phyloP scores from a whole-genome alignment of 2,797 vertebrate genomes.

The Rhinoraja longicauda region DNA sequence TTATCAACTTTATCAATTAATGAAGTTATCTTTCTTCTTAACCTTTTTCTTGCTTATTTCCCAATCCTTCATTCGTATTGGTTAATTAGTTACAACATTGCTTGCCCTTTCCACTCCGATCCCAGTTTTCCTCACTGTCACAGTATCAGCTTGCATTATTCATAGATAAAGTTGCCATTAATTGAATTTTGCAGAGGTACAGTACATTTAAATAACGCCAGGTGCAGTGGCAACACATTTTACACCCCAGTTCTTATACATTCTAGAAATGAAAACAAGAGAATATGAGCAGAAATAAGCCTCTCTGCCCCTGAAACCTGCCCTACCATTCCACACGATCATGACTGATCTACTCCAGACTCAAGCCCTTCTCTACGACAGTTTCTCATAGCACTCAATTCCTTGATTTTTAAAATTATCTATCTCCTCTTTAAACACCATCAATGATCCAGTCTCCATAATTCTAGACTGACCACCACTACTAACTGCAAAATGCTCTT shows the following conservation, averaged over 20 bases:
- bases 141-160: background rate
- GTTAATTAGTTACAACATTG: background rate
- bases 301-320: no score
- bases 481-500: background rate
- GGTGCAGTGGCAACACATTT: background rate
- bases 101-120: background rate
- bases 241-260: background rate
- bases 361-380: no score
- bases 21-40: background rate
- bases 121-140: background rate
- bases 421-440: no score
- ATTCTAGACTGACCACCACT: no score
- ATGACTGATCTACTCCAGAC: no score
- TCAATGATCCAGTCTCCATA: no score
- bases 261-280: no score
- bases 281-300: no score
- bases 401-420: no score
- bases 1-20: background rate
- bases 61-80: background rate
- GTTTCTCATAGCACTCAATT: no score
- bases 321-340: no score
- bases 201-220: background rate
- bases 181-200: background rate
- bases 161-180: background rate
- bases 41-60: background rate